These are phyloP conservation scores for Scarus forsteni DNA, from an alignment of 2,797 vertebrate species.

Conservation along the genomic window DNA sequence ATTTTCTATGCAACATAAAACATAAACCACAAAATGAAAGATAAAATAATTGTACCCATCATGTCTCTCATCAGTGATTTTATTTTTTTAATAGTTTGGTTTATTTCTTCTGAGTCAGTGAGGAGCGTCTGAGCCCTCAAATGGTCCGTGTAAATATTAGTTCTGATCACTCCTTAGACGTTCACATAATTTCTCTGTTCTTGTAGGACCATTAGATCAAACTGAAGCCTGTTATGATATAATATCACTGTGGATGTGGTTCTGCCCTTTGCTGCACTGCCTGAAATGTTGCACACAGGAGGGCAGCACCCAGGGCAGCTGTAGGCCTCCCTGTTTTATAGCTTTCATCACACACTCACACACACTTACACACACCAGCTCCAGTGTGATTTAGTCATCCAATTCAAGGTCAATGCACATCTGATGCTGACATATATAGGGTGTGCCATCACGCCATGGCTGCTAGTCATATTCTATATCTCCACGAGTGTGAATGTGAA, in stretches of 20 bases:
- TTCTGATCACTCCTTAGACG: too few species aligned
- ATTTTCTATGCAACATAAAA: too few species aligned
- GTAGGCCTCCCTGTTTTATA: constrained; percentile 14
- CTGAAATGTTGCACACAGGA: constrained; percentile 38
- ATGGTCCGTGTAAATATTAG: too few species aligned
- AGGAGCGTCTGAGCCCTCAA: too few species aligned
- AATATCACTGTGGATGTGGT: background rate
- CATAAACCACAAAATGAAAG: too few species aligned
- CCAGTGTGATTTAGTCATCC: constrained; percentile 13
- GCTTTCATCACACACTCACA: background rate
- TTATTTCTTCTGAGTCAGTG: too few species aligned
- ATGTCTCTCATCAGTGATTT: too few species aligned
- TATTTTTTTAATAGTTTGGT: too few species aligned
- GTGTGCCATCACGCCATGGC: constrained; percentile 18
- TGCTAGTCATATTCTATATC: constrained; percentile 15
- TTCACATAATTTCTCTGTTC: background rate
- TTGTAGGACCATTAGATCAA: background rate
- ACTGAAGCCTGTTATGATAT: background rate
- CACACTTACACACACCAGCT: constrained; percentile 10
- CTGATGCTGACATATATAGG: constrained; percentile 56
- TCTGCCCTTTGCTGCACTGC: constrained; percentile 13
- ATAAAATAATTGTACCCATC: too few species aligned
- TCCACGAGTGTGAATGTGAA: background rate
- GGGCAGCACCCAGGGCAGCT: constrained; percentile 25
- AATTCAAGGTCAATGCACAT: constrained; percentile 48